phyloP scores from a whole-genome alignment of 2,113 vertebrate genomes.

The Gallinago undulata region DNA sequence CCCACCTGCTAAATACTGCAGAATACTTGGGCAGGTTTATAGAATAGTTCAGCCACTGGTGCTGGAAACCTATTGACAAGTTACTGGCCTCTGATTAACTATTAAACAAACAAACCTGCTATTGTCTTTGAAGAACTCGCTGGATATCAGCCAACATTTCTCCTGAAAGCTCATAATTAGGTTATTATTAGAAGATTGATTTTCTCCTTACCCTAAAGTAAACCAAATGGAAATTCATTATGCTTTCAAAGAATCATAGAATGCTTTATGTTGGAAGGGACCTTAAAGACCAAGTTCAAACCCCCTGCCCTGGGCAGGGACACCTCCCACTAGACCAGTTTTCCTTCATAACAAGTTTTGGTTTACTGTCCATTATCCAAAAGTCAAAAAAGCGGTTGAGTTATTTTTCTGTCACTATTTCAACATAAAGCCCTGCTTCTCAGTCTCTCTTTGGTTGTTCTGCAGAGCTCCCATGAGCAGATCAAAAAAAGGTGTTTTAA shows the following conservation, averaged over 20 bases:
- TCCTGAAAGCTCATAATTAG: neutral
- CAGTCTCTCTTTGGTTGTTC: neutral
- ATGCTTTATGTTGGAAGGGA: too few species aligned
- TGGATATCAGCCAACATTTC: neutral
- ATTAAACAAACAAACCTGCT: accelerated
- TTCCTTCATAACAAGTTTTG: neutral
- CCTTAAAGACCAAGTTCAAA: too few species aligned
- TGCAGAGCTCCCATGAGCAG: neutral
- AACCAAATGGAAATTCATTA: neutral
- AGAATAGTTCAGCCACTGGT: neutral
- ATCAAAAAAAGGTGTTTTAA: neutral
- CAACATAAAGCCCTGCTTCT: neutral
- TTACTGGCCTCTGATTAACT: neutral
- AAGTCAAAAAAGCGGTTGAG: neutral
- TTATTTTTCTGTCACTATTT: neutral
- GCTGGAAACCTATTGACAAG: neutral
- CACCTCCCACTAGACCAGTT: too few species aligned
- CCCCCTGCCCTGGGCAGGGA: too few species aligned
- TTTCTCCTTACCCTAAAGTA: neutral
- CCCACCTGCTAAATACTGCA: neutral
- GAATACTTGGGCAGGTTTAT: neutral
- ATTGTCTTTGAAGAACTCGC: neutral
- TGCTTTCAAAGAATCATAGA: neutral
- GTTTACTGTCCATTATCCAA: neutral
- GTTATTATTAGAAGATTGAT: neutral